Conservation (phyloP, 2,888 invertebrate genomes). For the Rhagonycha fulva region DNA sequence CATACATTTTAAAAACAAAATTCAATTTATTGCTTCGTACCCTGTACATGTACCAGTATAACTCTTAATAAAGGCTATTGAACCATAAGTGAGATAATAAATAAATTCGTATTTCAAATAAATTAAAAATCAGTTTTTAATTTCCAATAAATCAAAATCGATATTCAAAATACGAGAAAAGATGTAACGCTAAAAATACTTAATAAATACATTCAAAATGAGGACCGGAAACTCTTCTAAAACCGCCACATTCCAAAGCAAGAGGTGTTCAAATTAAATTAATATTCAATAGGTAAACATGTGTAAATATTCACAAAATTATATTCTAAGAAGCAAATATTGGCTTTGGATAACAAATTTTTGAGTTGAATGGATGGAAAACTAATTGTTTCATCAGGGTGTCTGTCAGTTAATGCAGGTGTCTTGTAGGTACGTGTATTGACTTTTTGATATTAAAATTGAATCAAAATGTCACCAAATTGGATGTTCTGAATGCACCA, state of each 20-base stretch:
- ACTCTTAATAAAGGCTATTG: background rate
- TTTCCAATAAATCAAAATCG: background rate
- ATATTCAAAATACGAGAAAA: background rate
- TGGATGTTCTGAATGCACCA: no score
- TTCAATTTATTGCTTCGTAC: background rate
- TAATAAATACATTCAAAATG: background rate
- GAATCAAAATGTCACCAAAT: no score
- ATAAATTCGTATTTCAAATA: background rate
- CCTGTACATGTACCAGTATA: background rate
- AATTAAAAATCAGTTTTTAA: background rate
- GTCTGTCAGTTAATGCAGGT: background rate
- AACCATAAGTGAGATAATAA: background rate
- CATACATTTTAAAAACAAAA: background rate
- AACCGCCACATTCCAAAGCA: background rate
- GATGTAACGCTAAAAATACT: background rate
- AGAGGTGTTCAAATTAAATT: background rate
- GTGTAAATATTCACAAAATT: background rate
- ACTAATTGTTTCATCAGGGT: no score
- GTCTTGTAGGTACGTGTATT: background rate
- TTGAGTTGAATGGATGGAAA: background rate
- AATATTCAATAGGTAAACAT: background rate
- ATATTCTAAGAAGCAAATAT: background rate
- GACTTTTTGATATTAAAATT: background rate
- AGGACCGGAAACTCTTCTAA: background rate
- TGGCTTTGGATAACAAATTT: background rate